Evolutionary conservation across 1,140 invertebrate species (phyloP).

Genomic region (Eumaeus atala): DNA sequence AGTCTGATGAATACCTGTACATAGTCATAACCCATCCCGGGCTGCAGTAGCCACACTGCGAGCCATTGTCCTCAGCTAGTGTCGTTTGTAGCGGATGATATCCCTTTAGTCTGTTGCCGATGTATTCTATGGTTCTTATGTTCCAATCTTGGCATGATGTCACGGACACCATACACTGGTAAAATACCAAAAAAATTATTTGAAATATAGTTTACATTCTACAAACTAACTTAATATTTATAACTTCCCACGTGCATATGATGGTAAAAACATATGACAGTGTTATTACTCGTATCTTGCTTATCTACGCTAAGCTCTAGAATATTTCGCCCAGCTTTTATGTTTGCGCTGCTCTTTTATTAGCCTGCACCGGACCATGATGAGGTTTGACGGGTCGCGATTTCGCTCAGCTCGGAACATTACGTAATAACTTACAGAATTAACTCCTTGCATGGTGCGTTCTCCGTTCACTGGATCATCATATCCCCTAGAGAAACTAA

Average conservation of each 20-base stretch:
- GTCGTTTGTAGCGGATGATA: slow-evolving; percentile 83
- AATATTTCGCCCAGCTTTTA: too few relatives aligned
- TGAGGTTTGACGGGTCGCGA: too few relatives aligned
- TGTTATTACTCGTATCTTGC: too few relatives aligned
- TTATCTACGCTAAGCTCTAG: too few relatives aligned
- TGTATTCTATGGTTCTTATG: slow-evolving; percentile 85
- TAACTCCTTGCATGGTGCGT: slow-evolving; percentile 70
- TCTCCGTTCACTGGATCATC: slow-evolving; percentile 29
- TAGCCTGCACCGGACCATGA: too few relatives aligned
- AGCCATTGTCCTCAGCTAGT: slow-evolving; percentile 83
- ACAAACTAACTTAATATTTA: background rate
- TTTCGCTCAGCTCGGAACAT: too few relatives aligned
- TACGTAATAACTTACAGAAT: slow-evolving; percentile 79
- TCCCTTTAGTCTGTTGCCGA: slow-evolving; percentile 80
- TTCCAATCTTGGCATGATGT: slow-evolving; percentile 81
- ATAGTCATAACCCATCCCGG: slow-evolving; percentile 92
- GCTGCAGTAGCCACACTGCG: slow-evolving; percentile 88
- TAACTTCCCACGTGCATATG: too few relatives aligned
- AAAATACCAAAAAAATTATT: slow-evolving; percentile 17
- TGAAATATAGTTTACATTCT: too few relatives aligned
- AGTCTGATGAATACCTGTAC: slow-evolving; percentile 75
- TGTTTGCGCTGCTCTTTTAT: too few relatives aligned
- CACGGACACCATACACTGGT: slow-evolving; percentile 81
- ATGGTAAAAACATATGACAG: too few relatives aligned
- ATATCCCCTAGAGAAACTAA: slow-evolving; percentile 75